Conservation (phyloP, 2,888 invertebrate genomes). For the Drosophila nr. perissopoda region DNA sequence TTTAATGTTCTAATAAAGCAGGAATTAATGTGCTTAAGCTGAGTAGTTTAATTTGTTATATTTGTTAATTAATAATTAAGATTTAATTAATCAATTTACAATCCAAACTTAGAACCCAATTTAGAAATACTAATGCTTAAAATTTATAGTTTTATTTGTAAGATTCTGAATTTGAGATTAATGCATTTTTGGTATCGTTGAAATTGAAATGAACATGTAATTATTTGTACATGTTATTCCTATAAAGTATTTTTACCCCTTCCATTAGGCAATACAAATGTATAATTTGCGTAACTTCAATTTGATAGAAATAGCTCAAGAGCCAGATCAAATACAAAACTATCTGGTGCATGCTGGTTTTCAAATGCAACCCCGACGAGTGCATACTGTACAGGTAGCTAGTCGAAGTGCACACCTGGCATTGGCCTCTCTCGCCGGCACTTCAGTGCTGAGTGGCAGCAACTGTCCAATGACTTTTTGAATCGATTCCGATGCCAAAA, state of each 20-base stretch:
- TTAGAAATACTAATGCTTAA: not conserved
- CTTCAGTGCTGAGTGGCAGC: conserved; percentile 69
- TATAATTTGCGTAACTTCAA: not conserved
- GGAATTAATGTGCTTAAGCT: not conserved
- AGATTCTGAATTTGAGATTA: not conserved
- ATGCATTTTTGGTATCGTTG: not conserved
- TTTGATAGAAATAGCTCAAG: not conserved
- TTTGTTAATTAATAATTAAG: not conserved
- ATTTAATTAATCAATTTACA: not conserved
- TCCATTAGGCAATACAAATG: not conserved
- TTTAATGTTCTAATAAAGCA: not conserved
- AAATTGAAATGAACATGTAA: not conserved
- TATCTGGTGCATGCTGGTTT: not conserved
- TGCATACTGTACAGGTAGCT: conserved; percentile 30
- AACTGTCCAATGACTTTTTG: conserved; percentile 65
- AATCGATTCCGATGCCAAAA: conserved; percentile 67
- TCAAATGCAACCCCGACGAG: not conserved
- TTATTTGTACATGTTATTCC: not conserved
- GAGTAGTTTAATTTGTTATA: not conserved
- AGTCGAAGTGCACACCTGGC: conserved; percentile 60
- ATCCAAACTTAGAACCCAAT: not conserved
- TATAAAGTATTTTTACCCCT: not conserved
- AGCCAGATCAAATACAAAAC: not conserved
- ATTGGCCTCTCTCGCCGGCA: conserved; percentile 30
- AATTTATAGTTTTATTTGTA: not conserved